Conservation (phyloP, 1,140 invertebrate species). For the Aphaenogaster floridana region DNA sequence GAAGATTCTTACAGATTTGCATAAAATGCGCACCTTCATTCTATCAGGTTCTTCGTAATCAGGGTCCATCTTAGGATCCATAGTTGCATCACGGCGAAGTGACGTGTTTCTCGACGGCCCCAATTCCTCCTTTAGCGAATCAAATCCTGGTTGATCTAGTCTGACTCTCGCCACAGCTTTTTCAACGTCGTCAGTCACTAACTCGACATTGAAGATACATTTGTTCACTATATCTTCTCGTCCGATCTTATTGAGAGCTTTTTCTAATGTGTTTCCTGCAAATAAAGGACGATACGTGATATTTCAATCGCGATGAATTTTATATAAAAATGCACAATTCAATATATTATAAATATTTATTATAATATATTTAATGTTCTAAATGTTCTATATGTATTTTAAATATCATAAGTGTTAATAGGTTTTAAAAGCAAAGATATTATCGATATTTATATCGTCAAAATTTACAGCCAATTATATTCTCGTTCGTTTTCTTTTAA, state of each 20-base stretch:
- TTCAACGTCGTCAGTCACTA: conserved; percentile 93
- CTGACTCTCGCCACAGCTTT: conserved; percentile 92
- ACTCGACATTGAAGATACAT: conserved; percentile 95
- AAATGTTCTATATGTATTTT: conserved; percentile 8
- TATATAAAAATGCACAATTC: background rate
- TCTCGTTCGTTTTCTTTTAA: background rate
- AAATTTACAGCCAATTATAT: conserved; percentile 26
- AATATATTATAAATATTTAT: background rate
- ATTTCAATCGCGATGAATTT: background rate
- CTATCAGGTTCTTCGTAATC: conserved; percentile 89
- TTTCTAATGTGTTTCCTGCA: conserved; percentile 94
- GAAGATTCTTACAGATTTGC: background rate
- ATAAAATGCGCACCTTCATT: conserved; percentile 82
- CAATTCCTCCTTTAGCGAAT: conserved; percentile 91
- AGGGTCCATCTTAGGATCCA: conserved; percentile 90
- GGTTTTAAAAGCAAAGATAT: background rate
- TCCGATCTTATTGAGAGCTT: conserved; percentile 95
- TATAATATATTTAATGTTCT: background rate
- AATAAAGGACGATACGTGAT: conserved; percentile 54
- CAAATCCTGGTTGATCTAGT: conserved; percentile 93
- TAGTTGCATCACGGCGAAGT: conserved; percentile 88
- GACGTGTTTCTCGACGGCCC: conserved; percentile 90
- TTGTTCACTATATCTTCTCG: conserved; percentile 97
- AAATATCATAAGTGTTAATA: conserved; percentile 7
- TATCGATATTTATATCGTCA: background rate